Evolutionary conservation across 2,797 vertebrate genomes (phyloP).

Genomic region (Acipenser ruthenus): DNA sequence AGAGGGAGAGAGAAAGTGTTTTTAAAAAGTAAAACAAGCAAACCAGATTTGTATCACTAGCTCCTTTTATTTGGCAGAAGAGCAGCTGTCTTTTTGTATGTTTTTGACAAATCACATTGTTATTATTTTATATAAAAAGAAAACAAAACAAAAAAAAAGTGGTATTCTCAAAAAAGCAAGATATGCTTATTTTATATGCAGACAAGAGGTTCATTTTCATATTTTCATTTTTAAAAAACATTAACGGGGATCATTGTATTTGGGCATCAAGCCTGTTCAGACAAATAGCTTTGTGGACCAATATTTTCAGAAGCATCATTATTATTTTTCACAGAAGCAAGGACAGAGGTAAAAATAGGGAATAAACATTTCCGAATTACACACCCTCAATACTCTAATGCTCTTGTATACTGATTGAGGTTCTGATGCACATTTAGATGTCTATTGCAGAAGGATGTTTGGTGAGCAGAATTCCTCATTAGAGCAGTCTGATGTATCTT

Average conservation of each 20-base stretch:
- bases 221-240: slow-evolving; percentile 51
- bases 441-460: too few relatives aligned
- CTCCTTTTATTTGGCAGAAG: slow-evolving; percentile 67
- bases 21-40: slow-evolving; percentile 38
- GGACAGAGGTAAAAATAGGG: slow-evolving; percentile 54
- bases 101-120: slow-evolving; percentile 79
- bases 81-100: slow-evolving; percentile 78
- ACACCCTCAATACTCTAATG: too few relatives aligned
- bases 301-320: slow-evolving; percentile 52
- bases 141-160: slow-evolving; percentile 54
- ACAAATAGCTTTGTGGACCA: slow-evolving; percentile 68
- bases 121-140: slow-evolving; percentile 79
- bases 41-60: slow-evolving; percentile 68
- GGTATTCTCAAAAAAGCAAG: slow-evolving; percentile 55
- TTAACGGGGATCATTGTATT: slow-evolving; percentile 64
- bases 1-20: slow-evolving; percentile 6
- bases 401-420: too few relatives aligned
- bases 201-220: slow-evolving; percentile 65
- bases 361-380: slow-evolving; percentile 7
- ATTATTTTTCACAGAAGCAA: slow-evolving; percentile 23
- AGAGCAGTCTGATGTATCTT: too few relatives aligned
- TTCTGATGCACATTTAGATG: too few relatives aligned
- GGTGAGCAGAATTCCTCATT: too few relatives aligned
- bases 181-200: slow-evolving; percentile 76
- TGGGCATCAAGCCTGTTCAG: slow-evolving; percentile 52